A percentile compares a stretch with the other conserved stretches of the same genome.
These are phyloP conservation scores for Bradypus variegatus DNA, from an alignment of 2,797 vertebrate species.

Conservation along the genomic window DNA sequence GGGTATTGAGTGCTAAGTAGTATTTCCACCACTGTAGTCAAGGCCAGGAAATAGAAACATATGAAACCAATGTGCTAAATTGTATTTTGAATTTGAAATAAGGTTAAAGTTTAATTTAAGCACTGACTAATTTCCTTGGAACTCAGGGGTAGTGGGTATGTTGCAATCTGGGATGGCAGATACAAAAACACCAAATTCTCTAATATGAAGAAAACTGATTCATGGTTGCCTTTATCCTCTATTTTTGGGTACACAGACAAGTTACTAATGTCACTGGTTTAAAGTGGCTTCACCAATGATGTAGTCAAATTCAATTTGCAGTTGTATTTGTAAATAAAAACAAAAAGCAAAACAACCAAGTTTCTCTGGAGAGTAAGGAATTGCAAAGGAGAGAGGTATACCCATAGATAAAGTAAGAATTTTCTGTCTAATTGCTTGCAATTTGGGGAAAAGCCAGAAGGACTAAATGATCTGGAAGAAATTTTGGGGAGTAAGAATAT, in stretches of 20 bases:
- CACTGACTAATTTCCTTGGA: constrained; percentile 58
- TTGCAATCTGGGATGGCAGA: constrained; percentile 37
- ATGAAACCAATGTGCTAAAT: constrained; percentile 59
- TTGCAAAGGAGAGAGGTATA: constrained; percentile 37
- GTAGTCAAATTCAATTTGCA: background rate
- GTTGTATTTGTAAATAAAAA: background rate
- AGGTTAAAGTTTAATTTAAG: constrained; percentile 62
- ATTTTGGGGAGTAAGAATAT: constrained; percentile 61
- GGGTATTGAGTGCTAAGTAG: background rate
- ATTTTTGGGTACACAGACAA: background rate
- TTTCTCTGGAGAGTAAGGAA: constrained; percentile 52
- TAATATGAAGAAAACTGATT: background rate
- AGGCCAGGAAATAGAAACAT: constrained; percentile 55
- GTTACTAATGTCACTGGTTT: background rate
- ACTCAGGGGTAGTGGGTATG: constrained; percentile 33
- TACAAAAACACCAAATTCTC: background rate
- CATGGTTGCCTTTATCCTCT: background rate
- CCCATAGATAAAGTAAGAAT: constrained; percentile 57
- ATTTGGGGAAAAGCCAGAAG: constrained; percentile 66
- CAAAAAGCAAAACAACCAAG: background rate
- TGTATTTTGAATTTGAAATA: constrained; percentile 61
- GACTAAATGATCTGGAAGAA: constrained; percentile 73
- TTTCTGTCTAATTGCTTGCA: constrained; percentile 68
- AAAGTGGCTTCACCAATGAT: constrained; percentile 1
- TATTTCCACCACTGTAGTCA: constrained; percentile 21